Evolutionary conservation across 2,888 invertebrate species (phyloP).

Genomic region (Cyaniris semiargus): DNA sequence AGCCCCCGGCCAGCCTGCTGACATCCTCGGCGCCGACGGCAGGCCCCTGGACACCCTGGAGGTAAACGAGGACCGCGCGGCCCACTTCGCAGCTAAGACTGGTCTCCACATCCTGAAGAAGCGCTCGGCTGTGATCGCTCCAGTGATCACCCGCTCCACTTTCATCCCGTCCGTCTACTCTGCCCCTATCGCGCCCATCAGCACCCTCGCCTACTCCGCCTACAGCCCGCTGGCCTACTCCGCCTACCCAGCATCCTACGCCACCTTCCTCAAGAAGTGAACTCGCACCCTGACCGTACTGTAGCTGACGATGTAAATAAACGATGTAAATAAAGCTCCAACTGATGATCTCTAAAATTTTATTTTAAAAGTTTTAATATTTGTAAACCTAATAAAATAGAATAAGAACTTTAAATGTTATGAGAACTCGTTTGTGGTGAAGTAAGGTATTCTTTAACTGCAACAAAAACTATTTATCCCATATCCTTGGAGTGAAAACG

Average conservation of each 20-base stretch:
- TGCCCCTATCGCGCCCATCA: constrained; percentile 41
- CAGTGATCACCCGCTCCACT: constrained; percentile 46
- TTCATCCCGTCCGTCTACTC: constrained; percentile 45
- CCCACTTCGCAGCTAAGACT: constrained; percentile 67
- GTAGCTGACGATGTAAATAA: constrained; percentile 3
- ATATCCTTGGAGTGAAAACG: no score
- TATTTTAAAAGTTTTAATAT: background rate
- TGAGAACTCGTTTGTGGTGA: no score
- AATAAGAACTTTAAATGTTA: no score
- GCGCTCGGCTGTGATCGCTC: constrained; percentile 53
- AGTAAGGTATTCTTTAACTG: no score
- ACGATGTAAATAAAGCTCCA: constrained; percentile 16
- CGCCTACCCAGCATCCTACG: constrained; percentile 12
- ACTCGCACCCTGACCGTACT: background rate
- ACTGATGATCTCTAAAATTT: background rate
- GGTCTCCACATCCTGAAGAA: constrained; percentile 58
- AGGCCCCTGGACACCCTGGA: constrained; percentile 71
- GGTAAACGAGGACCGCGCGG: constrained; percentile 71
- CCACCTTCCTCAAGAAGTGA: constrained; percentile 29
- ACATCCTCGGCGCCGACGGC: constrained; percentile 67
- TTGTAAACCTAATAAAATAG: background rate
- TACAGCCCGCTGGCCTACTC: constrained; percentile 37
- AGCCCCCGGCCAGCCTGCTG: constrained; percentile 71
- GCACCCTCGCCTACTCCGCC: constrained; percentile 52
- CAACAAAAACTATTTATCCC: no score